Base-by-base conservation (phyloP, 2,888 invertebrate genomes). In the Tipula confusa region DNA sequence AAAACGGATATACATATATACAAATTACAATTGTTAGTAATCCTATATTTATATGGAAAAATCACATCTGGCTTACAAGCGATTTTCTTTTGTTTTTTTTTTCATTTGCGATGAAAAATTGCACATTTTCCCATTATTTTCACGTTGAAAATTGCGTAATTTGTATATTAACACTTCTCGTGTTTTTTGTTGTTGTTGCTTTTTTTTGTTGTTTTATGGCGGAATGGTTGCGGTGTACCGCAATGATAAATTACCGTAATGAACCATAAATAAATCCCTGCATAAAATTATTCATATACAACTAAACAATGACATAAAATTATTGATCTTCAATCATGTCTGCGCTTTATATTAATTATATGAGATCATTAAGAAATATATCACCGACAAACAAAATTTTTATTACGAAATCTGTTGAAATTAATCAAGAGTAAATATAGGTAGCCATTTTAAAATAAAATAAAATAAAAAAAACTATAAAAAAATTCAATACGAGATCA, bases 61-160 rank as follows among this genome's bases (percentile, higher is more conserved):
- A 64, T 64, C 64, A 64, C 64, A 64, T 64, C 64, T 64, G 64
- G 64, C 64, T 11, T 18, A 64, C 64, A 64, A 6, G 24, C 24
- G 9, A 64, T 64, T 64, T 64, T 64, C 64, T 64, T 64, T 64
- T 64, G 64, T 64, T 64, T 64, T 64, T 24, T 64, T 64, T 64
- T 64, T 24, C 64, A 64, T 64, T 9, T 64, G 64, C 64, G 64
- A 64, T 64, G 64, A 64, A 64, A 64, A 64, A 64, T 64, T 64
- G 64, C 64, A 64, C 24, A 24, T 64, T 24, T 64, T 64, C 24
- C 64, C 24, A 64, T 64, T 64, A 64, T 64, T 64, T 64, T 24
- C 64, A 64, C 64, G 64, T 64, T 64, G 64, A 64, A 24, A 24
- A 64, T 64, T 64, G 64, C 64, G 64, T 64, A 64, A 64, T 64